A percentile compares a stretch with the other conserved stretches of the same genome.
These are phyloP conservation scores for Sebastes jordani DNA, from an alignment of 2,797 vertebrate genomes.

Conservation along the genomic window DNA sequence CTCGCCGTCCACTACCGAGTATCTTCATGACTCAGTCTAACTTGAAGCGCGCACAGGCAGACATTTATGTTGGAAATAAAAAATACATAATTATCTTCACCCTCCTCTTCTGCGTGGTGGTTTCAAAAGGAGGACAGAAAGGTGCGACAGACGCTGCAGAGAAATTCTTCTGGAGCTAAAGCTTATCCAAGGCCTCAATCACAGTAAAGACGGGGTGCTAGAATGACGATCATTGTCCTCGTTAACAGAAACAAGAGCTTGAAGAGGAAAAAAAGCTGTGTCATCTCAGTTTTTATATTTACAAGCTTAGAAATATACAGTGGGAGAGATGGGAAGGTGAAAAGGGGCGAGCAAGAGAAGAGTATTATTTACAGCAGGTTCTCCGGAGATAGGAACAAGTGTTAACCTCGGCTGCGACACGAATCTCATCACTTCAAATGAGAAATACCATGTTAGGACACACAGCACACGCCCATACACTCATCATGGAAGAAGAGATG, in stretches of 20 bases:
- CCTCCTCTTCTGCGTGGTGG: constrained; percentile 58
- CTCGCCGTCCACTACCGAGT: constrained; percentile 34
- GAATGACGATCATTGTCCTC: constrained; percentile 52
- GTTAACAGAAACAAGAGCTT: constrained; percentile 62
- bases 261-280: constrained; percentile 54
- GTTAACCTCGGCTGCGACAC: constrained; percentile 52
- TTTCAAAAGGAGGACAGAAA: constrained; percentile 53
- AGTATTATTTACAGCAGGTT: constrained; percentile 72
- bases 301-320: constrained; percentile 75
- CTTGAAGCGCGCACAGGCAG: constrained; percentile 36
- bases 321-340: constrained; percentile 42
- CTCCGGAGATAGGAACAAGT: constrained; percentile 43
- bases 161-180: constrained; percentile 59
- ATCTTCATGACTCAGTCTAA: constrained; percentile 56
- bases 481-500: constrained; percentile 29
- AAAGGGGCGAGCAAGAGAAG: constrained; percentile 57
- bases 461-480: constrained; percentile 31
- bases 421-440: constrained; percentile 47
- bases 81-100: constrained; percentile 52
- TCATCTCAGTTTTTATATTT: constrained; percentile 75
- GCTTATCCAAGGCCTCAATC: constrained; percentile 64
- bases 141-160: constrained; percentile 44
- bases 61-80: constrained; percentile 46
- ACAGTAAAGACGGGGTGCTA: constrained; percentile 54
- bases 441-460: constrained; percentile 41